Evolutionary conservation across 2,113 vertebrate genomes (phyloP).

Genomic region (Corapipo altera): DNA sequence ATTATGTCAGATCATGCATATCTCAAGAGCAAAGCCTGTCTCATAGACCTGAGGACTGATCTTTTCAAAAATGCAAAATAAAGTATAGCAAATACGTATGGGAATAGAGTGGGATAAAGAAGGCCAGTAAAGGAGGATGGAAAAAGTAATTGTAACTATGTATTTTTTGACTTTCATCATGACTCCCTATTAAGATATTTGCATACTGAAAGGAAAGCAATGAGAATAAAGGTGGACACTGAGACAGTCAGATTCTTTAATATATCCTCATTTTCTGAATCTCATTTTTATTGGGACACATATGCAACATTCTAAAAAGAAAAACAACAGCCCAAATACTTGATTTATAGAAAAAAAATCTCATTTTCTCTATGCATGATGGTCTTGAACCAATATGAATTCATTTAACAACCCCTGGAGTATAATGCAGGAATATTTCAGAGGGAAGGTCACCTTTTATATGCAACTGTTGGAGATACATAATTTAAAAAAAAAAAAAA

Average conservation of each 20-base stretch:
- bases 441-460: neutral
- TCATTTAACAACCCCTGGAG: neutral
- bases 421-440: neutral
- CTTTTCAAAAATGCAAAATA: neutral
- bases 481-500: neutral
- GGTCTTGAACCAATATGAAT: neutral
- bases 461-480: neutral
- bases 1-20: neutral
- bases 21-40: neutral
- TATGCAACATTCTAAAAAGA: neutral
- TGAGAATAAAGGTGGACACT: neutral
- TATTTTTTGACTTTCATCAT: neutral
- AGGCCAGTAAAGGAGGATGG: neutral
- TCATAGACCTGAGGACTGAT: neutral
- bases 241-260: neutral
- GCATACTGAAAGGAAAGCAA: neutral
- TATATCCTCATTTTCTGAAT: neutral
- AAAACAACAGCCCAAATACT: neutral
- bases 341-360: neutral
- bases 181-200: neutral
- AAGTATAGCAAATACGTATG: neutral
- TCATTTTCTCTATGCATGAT: neutral
- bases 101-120: neutral
- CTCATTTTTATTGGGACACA: neutral
- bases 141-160: neutral